phyloP scores from a whole-genome alignment of 2,797 vertebrate species.

The Xiphorhynchus erythropygius region DNA sequence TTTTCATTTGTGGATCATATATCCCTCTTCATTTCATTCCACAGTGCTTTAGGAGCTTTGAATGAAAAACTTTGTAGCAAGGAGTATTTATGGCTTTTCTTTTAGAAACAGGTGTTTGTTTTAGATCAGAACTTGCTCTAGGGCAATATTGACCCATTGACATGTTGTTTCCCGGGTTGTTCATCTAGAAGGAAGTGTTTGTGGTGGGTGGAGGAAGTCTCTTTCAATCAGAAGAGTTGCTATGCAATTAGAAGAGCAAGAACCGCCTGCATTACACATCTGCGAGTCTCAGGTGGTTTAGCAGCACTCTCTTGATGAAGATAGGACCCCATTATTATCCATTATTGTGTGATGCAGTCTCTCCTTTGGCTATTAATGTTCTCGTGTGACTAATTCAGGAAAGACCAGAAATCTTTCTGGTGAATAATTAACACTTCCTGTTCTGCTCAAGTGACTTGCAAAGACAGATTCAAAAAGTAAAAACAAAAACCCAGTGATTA shows the following conservation, averaged over 20 bases:
- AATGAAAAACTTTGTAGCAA: not conserved
- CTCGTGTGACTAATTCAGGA: constrained; percentile 42
- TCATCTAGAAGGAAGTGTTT: constrained; percentile 8
- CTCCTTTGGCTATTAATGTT: constrained; percentile 18
- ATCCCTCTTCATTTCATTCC: not conserved
- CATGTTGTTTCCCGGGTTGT: not conserved
- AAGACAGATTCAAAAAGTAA: not conserved
- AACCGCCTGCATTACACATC: constrained; percentile 30
- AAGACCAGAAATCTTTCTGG: constrained; percentile 46
- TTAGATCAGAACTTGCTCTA: not conserved
- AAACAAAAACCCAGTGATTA: not conserved
- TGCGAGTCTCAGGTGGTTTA: constrained; percentile 33
- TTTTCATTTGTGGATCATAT: not conserved
- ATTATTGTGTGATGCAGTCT: constrained; percentile 38
- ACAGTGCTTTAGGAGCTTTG: not conserved
- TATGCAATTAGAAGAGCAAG: constrained; percentile 45
- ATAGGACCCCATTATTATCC: constrained; percentile 42
- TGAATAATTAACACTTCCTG: constrained; percentile 55
- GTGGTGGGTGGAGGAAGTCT: constrained; percentile 37
- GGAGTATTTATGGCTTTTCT: not conserved
- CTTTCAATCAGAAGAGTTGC: not conserved
- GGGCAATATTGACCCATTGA: not conserved
- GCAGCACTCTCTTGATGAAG: not conserved
- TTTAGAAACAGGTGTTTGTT: not conserved
- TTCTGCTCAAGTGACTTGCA: not conserved